Conservation (phyloP, 1,140 invertebrate genomes). For the Brachionus manjavacas region DNA sequence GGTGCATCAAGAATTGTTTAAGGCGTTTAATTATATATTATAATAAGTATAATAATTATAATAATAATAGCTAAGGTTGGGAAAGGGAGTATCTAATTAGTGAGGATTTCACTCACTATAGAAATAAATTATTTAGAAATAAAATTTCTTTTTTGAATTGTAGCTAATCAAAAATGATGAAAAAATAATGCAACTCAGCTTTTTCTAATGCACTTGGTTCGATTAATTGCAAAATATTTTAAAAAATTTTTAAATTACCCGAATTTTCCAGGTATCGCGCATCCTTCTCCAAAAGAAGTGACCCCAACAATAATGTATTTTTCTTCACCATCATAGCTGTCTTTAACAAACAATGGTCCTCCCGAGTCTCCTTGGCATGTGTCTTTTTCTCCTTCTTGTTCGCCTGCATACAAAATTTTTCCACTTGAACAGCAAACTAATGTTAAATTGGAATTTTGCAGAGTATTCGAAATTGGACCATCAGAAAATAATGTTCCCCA, state of each 20-base stretch:
- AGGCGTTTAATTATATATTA: no score
- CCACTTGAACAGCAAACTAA: not conserved
- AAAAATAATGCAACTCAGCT: no score
- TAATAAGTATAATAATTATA: no score
- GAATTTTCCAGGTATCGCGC: not conserved
- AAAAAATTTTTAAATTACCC: not conserved
- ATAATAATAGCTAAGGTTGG: no score
- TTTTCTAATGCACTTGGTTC: no score
- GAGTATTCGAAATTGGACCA: not conserved
- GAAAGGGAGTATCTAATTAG: no score
- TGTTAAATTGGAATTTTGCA: not conserved
- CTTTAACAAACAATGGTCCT: not conserved
- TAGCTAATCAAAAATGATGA: no score
- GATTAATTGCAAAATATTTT: no score
- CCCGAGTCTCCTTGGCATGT: slow-evolving; percentile 34
- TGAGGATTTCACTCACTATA: no score
- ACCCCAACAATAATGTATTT: slow-evolving; percentile 3
- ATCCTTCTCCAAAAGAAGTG: slow-evolving; percentile 12
- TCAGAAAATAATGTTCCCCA: not conserved
- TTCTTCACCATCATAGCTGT: not conserved
- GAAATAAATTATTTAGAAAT: no score
- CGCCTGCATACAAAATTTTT: not conserved
- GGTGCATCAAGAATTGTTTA: no score
- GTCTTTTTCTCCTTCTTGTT: not conserved
- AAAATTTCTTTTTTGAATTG: no score